A percentile compares a stretch with the other conserved stretches of the same genome.
Conservation (phyloP, 2,113 vertebrate species). For the Diadophis punctatus region DNA sequence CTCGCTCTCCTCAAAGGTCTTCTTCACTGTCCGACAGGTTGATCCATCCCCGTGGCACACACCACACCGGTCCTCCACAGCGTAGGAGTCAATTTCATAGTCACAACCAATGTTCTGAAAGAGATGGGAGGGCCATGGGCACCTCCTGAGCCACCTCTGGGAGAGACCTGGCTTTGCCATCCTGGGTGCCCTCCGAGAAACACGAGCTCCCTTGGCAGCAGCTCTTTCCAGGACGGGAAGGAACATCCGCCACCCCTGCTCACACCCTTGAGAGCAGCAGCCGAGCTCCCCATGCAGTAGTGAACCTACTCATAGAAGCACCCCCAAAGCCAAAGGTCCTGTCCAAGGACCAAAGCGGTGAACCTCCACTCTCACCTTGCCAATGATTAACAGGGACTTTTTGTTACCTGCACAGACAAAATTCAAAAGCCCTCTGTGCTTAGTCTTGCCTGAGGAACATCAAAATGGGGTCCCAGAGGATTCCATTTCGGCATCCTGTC, state of each 20-base stretch:
- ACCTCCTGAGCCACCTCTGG: neutral
- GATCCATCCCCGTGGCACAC: slow-evolving; percentile 88
- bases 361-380: neutral
- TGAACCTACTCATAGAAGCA: neutral
- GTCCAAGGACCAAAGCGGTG: neutral
- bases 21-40: slow-evolving; percentile 85
- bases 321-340: neutral
- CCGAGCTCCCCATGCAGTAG: neutral
- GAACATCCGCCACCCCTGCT: neutral
- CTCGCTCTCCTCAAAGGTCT: slow-evolving; percentile 83
- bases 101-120: slow-evolving; percentile 91
- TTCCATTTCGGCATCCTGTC: neutral
- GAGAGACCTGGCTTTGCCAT: neutral
- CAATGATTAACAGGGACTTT: neutral
- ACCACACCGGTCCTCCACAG: slow-evolving; percentile 87
- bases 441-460: neutral
- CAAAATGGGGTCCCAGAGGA: neutral
- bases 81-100: slow-evolving; percentile 84
- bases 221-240: neutral
- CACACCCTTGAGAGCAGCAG: neutral
- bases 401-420: neutral
- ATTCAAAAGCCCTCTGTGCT: neutral
- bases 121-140: neutral
- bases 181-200: neutral
- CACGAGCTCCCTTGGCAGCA: neutral